Percentiles rank a stretch among this genome's conserved stretches.
Conservation (phyloP, 2,888 invertebrate genomes). For the Orthosia incerta region DNA sequence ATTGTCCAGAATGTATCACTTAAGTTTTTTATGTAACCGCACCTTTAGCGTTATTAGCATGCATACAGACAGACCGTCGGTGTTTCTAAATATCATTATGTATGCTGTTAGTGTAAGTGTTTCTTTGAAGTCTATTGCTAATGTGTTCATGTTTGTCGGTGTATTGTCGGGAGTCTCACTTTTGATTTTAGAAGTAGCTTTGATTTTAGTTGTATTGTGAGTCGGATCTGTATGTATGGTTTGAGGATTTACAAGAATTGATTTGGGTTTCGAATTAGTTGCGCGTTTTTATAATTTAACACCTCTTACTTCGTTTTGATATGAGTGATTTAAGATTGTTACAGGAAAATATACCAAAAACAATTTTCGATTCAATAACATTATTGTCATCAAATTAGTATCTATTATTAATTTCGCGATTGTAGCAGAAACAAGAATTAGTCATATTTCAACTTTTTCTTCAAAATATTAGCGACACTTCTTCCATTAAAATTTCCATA, state of each 20-base stretch:
- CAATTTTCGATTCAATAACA: not conserved
- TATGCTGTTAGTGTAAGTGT: constrained; percentile 36
- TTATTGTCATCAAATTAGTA: not conserved
- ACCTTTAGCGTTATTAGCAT: constrained; percentile 45
- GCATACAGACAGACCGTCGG: constrained; percentile 28
- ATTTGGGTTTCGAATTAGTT: not conserved
- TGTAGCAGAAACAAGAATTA: no score
- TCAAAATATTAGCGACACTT: not conserved
- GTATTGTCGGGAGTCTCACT: constrained; percentile 15
- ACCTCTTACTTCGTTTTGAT: not conserved
- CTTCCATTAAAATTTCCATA: not conserved
- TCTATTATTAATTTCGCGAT: not conserved
- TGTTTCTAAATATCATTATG: constrained; percentile 62
- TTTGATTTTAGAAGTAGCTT: constrained; percentile 32
- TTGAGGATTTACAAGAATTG: not conserved
- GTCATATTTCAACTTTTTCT: no score
- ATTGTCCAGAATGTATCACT: no score
- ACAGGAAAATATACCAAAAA: not conserved
- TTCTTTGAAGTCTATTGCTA: constrained; percentile 58
- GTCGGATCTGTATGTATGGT: not conserved
- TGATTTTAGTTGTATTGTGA: constrained; percentile 19
- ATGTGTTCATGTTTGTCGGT: constrained; percentile 38
- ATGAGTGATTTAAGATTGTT: not conserved
- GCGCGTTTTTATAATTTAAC: not conserved
- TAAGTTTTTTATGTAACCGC: not conserved